These are phyloP conservation scores for Microctonus aethiopoides DNA, from an alignment of 2,888 invertebrate species.

Conservation along the genomic window DNA sequence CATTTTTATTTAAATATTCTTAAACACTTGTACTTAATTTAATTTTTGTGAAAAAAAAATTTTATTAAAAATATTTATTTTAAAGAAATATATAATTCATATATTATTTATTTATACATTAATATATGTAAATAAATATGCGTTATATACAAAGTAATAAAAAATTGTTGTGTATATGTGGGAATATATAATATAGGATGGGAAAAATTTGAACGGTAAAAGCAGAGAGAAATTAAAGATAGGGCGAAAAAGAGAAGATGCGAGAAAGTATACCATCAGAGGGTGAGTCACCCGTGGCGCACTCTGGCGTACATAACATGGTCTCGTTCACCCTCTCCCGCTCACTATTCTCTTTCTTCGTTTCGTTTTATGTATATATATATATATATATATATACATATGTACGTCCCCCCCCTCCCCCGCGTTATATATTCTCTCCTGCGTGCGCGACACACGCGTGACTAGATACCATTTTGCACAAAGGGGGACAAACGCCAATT, in stretches of 20 bases:
- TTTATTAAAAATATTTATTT: no score
- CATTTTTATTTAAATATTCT: no score
- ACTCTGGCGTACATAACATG: constrained; percentile 64
- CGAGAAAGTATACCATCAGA: constrained; percentile 43
- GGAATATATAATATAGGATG: constrained; percentile 24
- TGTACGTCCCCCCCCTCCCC: no score
- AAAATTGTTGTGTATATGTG: not conserved
- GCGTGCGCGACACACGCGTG: constrained; percentile 63
- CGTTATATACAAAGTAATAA: not conserved
- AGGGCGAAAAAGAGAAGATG: constrained; percentile 36
- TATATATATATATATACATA: not conserved
- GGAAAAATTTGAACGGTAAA: constrained; percentile 10
- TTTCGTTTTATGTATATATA: not conserved
- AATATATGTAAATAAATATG: not conserved
- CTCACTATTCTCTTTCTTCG: not conserved
- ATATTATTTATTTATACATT: constrained; percentile 9
- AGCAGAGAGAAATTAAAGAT: constrained; percentile 39
- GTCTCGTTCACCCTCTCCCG: constrained; percentile 7
- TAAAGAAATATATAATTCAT: no score
- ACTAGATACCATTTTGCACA: constrained; percentile 64
- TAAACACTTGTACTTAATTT: no score
- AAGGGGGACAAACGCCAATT: constrained; percentile 65
- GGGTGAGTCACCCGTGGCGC: constrained; percentile 64
- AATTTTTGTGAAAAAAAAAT: no score
- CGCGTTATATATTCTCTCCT: not conserved